These are phyloP conservation scores for Aphelocoma californica DNA, from an alignment of 2,797 vertebrate genomes.

Conservation along the genomic window DNA sequence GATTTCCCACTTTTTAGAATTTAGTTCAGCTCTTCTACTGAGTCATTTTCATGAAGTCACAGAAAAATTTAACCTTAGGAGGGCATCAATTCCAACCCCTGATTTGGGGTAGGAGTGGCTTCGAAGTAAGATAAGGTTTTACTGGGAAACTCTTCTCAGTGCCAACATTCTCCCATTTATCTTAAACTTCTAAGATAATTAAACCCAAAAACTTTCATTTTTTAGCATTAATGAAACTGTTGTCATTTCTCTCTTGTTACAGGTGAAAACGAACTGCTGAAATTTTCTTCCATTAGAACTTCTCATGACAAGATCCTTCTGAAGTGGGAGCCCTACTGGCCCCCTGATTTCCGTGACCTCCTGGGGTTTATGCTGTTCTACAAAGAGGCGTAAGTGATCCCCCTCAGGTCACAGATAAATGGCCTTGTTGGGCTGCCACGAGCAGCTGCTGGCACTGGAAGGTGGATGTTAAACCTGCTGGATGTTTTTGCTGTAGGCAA, in stretches of 20 bases:
- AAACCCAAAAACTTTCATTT: neutral
- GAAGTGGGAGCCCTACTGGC: conserved; percentile 93
- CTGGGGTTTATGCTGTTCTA: conserved; percentile 98
- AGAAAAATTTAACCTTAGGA: neutral
- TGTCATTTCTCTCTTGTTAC: neutral
- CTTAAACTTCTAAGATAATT: neutral
- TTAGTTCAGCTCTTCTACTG: neutral
- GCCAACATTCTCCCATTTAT: neutral
- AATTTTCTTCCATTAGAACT: conserved; percentile 84
- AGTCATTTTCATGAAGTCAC: neutral
- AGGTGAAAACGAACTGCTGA: conserved; percentile 92
- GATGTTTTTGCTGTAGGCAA: neutral
- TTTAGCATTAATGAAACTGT: neutral
- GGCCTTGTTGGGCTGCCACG: neutral
- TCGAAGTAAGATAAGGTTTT: neutral
- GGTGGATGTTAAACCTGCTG: neutral
- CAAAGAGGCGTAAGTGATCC: conserved; percentile 93
- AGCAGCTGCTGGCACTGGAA: neutral
- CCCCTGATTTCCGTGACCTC: conserved; percentile 91
- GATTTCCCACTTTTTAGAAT: neutral
- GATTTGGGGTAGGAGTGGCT: neutral
- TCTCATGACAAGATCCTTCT: conserved; percentile 85
- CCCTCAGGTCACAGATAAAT: accelerated
- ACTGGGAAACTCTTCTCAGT: neutral
- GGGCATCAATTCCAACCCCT: neutral